Conservation (phyloP, 1,140 invertebrate species). For the Drosophila malerkotliana region DNA sequence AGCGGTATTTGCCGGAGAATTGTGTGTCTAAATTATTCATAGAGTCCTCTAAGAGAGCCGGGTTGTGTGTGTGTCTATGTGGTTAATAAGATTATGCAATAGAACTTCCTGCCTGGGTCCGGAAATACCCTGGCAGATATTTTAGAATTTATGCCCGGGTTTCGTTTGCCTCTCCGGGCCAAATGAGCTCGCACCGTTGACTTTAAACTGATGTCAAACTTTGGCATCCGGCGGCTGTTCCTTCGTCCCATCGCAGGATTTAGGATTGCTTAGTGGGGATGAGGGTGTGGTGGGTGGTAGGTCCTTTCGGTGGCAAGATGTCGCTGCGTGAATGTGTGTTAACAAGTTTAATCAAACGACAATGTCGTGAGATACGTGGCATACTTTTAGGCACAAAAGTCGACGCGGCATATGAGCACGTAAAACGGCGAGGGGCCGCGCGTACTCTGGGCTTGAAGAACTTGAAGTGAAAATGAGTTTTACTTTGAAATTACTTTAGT, state of each 20-base stretch:
- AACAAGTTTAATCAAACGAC: conserved; percentile 81
- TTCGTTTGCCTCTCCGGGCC: conserved; percentile 6
- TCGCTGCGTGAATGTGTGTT: conserved; percentile 38
- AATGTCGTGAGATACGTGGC: conserved; percentile 74
- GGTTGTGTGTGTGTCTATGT: background rate
- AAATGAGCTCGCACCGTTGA: conserved; percentile 37
- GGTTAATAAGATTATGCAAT: conserved; percentile 48
- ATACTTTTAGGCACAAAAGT: conserved; percentile 56
- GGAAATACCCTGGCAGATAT: conserved; percentile 37
- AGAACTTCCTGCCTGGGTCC: conserved; percentile 38
- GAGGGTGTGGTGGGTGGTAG: background rate
- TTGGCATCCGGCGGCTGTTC: conserved; percentile 23
- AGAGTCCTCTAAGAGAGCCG: conserved; percentile 3
- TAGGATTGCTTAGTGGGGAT: conserved; percentile 2
- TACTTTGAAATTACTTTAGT: conserved; percentile 76
- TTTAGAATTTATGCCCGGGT: conserved; percentile 24
- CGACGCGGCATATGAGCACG: conserved; percentile 59
- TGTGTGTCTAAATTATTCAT: conserved; percentile 55
- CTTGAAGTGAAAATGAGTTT: conserved; percentile 50
- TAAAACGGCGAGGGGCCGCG: conserved; percentile 21
- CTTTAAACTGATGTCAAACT: conserved; percentile 43
- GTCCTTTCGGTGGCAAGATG: background rate
- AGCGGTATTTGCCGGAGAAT: conserved; percentile 20
- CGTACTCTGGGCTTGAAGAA: conserved; percentile 9
- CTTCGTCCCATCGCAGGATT: background rate